Percentiles rank a stretch among this genome's conserved stretches.
Conservation (phyloP, 2,113 vertebrate species). For the Dromas ardeola region DNA sequence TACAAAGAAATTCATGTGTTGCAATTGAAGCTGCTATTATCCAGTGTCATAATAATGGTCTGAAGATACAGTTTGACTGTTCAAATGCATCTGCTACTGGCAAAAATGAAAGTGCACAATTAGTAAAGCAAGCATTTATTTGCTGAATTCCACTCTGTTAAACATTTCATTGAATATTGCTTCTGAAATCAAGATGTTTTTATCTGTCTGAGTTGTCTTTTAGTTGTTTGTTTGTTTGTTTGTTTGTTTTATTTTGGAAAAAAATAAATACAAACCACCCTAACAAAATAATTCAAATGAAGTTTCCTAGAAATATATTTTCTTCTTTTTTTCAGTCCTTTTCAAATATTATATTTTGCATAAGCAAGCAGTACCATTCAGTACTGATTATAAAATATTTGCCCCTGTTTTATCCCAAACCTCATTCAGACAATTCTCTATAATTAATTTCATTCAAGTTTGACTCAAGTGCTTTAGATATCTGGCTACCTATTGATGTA, state of each 20-base stretch:
- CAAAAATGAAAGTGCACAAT: slow-evolving; percentile 1
- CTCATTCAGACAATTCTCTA: background rate
- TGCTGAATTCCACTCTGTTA: background rate
- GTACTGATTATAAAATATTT: background rate
- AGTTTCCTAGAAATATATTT: background rate
- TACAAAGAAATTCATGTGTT: background rate
- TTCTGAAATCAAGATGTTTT: background rate
- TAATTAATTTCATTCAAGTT: background rate
- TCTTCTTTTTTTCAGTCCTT: background rate
- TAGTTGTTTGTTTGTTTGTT: background rate
- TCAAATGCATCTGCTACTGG: slow-evolving; percentile 12
- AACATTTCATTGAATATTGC: background rate
- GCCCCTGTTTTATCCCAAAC: background rate
- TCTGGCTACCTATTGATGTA: background rate
- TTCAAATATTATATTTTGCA: background rate
- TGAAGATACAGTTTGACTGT: background rate
- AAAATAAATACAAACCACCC: background rate
- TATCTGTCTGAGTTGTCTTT: background rate
- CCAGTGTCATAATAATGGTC: background rate
- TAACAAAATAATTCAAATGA: background rate
- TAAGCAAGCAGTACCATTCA: background rate
- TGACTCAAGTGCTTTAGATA: background rate
- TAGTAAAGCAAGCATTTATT: background rate
- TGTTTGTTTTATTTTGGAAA: background rate
- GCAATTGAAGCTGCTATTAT: slow-evolving; percentile 7